Evolutionary conservation across 64 coral and sea anemone species (phyloP).

Genomic region (Acropora yongei): DNA sequence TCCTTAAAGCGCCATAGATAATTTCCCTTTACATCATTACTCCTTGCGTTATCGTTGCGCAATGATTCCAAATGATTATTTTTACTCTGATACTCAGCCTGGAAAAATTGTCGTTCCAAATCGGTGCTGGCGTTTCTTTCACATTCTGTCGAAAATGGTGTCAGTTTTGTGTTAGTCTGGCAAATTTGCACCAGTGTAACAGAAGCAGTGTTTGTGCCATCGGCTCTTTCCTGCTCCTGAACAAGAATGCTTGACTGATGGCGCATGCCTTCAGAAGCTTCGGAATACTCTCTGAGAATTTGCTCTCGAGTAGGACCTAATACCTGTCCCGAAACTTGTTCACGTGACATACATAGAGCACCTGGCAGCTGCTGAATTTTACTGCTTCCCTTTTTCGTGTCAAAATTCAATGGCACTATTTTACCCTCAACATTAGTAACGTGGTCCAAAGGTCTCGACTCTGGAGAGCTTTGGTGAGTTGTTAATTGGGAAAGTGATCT

Average conservation of each 20-base stretch:
- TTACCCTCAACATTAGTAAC: not conserved
- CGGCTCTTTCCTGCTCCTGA: not conserved
- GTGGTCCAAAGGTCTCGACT: not conserved
- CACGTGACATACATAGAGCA: not conserved
- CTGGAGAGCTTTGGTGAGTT: not conserved
- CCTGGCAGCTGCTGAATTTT: not conserved
- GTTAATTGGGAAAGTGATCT: not conserved
- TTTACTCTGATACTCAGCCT: not conserved
- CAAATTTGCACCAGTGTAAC: conserved; percentile 1
- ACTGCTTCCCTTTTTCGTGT: not conserved
- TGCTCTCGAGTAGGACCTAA: not conserved
- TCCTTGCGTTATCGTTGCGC: not conserved
- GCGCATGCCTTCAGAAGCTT: not conserved
- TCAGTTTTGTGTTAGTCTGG: not conserved
- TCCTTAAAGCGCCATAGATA: conserved; percentile 44
- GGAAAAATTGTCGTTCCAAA: not conserved
- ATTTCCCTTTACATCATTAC: conserved; percentile 20
- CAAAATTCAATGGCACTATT: not conserved
- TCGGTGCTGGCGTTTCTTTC: not conserved
- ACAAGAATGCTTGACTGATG: not conserved
- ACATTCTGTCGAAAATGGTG: not conserved
- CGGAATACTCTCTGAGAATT: not conserved
- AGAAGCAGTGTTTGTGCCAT: not conserved
- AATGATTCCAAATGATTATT: not conserved
- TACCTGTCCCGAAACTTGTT: not conserved